Conservation (phyloP, 2,797 vertebrate species). For the Podarcis siculus region DNA sequence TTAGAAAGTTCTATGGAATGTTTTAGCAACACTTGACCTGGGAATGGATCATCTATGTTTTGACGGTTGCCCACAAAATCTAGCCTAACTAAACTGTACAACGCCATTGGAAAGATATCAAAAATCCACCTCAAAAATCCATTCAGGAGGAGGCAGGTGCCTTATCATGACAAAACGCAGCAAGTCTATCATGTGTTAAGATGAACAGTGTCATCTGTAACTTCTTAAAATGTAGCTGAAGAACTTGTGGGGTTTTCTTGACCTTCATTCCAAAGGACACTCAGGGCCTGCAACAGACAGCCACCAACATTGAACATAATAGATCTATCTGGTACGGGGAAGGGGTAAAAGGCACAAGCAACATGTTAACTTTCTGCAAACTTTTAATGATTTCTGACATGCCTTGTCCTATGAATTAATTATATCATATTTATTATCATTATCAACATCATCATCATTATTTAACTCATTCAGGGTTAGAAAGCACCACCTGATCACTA, state of each 20-base stretch:
- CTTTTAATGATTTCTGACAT: slow-evolving; percentile 58
- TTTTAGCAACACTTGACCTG: slow-evolving; percentile 42
- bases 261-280: slow-evolving; percentile 53
- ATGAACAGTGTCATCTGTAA: slow-evolving; percentile 62
- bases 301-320: slow-evolving; percentile 56
- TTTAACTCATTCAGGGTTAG: too few species aligned
- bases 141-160: slow-evolving; percentile 28
- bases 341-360: slow-evolving; percentile 31
- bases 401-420: slow-evolving; percentile 44
- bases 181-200: slow-evolving; percentile 58
- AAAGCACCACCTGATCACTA: too few species aligned
- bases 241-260: slow-evolving; percentile 58
- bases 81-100: slow-evolving; percentile 16
- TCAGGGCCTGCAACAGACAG: slow-evolving; percentile 59
- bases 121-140: slow-evolving; percentile 34
- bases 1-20: slow-evolving; percentile 31
- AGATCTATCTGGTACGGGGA: slow-evolving; percentile 51
- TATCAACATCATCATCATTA: too few species aligned
- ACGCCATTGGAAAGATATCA: not conserved
- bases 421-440: slow-evolving; percentile 21
- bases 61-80: slow-evolving; percentile 8
- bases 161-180: slow-evolving; percentile 54
- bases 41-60: slow-evolving; percentile 23
- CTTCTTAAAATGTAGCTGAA: slow-evolving; percentile 64
- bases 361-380: slow-evolving; percentile 50